phyloP scores from a whole-genome alignment of 2,113 vertebrate species.

The Tamias sibiricus region DNA sequence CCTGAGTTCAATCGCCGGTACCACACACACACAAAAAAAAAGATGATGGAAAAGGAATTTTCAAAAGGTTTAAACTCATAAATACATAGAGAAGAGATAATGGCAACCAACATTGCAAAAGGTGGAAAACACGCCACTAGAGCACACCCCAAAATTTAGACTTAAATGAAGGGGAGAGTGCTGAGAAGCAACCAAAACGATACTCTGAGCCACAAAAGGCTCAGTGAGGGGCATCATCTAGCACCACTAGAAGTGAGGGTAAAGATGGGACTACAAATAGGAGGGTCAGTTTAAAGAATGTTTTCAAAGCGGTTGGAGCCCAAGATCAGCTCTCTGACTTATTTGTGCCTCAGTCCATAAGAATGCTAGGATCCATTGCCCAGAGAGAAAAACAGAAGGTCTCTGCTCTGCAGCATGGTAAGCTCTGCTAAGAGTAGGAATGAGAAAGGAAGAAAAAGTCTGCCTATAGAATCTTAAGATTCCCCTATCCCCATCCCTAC shows the following conservation, averaged over 20 bases:
- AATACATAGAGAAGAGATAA: background rate
- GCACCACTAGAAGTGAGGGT: background rate
- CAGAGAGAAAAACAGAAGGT: background rate
- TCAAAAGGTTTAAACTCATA: background rate
- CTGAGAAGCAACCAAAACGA: background rate
- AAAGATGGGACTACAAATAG: background rate
- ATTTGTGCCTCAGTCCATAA: background rate
- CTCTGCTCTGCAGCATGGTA: background rate
- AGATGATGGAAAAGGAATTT: background rate
- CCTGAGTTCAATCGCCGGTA: too few species aligned
- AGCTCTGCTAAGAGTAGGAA: background rate
- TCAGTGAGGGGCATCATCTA: background rate
- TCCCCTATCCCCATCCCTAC: background rate
- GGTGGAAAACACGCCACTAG: background rate
- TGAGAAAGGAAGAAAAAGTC: background rate
- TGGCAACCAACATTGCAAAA: background rate
- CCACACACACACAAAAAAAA: too few species aligned
- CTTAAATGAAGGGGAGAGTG: background rate
- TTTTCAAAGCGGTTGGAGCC: background rate
- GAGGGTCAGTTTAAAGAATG: background rate
- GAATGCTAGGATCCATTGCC: background rate
- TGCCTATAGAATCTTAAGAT: background rate
- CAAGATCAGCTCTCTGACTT: background rate
- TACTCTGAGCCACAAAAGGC: background rate
- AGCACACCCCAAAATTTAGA: background rate